These are phyloP conservation scores for Calliphora vomitoria DNA, from an alignment of 2,888 invertebrate species.

Conservation along the genomic window DNA sequence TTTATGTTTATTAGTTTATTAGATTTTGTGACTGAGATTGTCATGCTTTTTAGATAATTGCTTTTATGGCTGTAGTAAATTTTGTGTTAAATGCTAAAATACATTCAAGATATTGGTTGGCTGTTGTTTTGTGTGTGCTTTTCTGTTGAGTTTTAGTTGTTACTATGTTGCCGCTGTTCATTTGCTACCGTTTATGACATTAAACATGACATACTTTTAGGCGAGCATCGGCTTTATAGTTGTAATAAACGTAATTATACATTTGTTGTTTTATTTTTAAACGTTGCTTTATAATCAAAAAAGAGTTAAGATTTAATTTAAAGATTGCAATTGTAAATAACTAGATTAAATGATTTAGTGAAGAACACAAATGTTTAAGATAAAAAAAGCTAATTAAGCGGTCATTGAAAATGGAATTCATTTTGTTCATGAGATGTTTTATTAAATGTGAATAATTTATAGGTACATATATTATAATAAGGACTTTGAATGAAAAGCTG, in stretches of 20 bases:
- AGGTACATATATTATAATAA: too few species aligned
- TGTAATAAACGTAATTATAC: slow-evolving; percentile 5
- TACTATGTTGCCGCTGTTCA: neutral
- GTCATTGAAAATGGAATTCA: too few species aligned
- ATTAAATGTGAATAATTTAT: too few species aligned
- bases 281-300: neutral
- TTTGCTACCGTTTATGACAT: slow-evolving; percentile 24
- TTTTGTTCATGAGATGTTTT: too few species aligned
- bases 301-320: neutral
- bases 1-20: slow-evolving; percentile 65
- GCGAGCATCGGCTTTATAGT: neutral
- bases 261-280: neutral
- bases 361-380: neutral
- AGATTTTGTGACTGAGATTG: slow-evolving; percentile 47
- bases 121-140: neutral
- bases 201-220: slow-evolving; percentile 47
- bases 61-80: slow-evolving; percentile 47
- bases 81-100: slow-evolving; percentile 23
- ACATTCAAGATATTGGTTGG: neutral
- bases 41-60: slow-evolving; percentile 62
- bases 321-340: slow-evolving; percentile 1
- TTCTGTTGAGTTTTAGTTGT: neutral
- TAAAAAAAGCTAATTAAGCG: neutral
- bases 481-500: too few species aligned
- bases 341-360: neutral